These are phyloP conservation scores for Leptobrachium leishanense DNA, from an alignment of 2,113 vertebrate species.

Conservation along the genomic window DNA sequence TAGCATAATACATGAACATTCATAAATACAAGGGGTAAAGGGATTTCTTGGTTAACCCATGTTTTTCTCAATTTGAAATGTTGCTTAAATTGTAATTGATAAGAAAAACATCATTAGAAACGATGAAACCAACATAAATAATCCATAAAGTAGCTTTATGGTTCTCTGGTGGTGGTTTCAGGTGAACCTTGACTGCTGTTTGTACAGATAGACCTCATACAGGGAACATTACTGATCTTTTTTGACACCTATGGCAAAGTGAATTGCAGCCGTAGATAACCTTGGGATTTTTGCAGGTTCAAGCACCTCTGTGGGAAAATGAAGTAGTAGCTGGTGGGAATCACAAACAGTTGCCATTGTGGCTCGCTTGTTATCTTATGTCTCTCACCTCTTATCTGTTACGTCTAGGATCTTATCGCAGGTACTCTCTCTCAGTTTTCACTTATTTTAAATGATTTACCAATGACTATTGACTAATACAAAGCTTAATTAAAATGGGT, in stretches of 20 bases:
- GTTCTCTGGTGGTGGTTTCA: not conserved
- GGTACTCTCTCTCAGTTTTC: not conserved
- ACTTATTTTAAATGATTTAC: not conserved
- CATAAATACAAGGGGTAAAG: too few species aligned
- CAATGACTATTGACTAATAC: not conserved
- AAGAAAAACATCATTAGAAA: not conserved
- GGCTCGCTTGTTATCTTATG: not conserved
- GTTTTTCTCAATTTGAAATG: not conserved
- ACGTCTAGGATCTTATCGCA: not conserved
- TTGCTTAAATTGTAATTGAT: not conserved
- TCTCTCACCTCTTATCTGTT: conserved; percentile 10
- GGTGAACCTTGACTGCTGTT: not conserved
- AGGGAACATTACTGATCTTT: conserved; percentile 8
- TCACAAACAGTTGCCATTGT: conserved; percentile 8
- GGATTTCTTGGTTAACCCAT: too few species aligned
- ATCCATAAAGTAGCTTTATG: not conserved
- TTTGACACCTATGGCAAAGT: not conserved
- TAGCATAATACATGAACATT: too few species aligned
- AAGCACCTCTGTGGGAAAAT: conserved; percentile 11
- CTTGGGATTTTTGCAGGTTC: conserved; percentile 2
- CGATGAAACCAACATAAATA: not conserved
- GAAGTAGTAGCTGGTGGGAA: conserved; percentile 12
- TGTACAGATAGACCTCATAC: not conserved
- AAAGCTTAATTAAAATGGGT: not conserved
- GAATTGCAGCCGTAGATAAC: conserved; percentile 9